Conservation (phyloP, 1,140 invertebrate species). For the Antheraea pernyi region DNA sequence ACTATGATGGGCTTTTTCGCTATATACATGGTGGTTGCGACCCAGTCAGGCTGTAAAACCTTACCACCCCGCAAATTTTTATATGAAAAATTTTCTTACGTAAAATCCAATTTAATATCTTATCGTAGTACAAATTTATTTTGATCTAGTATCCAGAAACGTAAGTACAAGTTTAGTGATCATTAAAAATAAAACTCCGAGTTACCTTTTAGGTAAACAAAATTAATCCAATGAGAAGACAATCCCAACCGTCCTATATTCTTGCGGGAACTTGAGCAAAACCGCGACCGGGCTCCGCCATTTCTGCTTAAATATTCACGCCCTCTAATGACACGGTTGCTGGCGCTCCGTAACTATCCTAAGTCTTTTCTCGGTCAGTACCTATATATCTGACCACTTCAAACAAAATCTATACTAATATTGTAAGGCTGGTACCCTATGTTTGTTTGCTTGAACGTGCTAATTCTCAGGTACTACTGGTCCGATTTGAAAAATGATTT, state of each 20-base stretch:
- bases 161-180: not conserved
- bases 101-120: too few relatives aligned
- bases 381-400: not conserved
- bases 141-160: too few relatives aligned
- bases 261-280: constrained; percentile 36
- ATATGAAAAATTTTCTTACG: too few relatives aligned
- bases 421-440: too few relatives aligned
- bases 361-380: constrained; percentile 5
- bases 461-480: too few relatives aligned
- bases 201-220: constrained; percentile 37
- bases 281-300: constrained; percentile 41
- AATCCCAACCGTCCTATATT: constrained; percentile 47
- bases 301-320: constrained; percentile 67
- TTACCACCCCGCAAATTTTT: too few relatives aligned
- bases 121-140: too few relatives aligned
- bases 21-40: too few relatives aligned
- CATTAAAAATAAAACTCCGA: not conserved
- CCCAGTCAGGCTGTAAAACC: too few relatives aligned
- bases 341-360: constrained; percentile 49
- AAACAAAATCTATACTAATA: not conserved
- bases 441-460: too few relatives aligned
- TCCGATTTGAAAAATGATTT: too few relatives aligned
- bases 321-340: constrained; percentile 64
- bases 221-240: constrained; percentile 59
- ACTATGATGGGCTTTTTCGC: too few relatives aligned